phyloP scores from a whole-genome alignment of 2,888 invertebrate species.

The Cerastis leucographa region DNA sequence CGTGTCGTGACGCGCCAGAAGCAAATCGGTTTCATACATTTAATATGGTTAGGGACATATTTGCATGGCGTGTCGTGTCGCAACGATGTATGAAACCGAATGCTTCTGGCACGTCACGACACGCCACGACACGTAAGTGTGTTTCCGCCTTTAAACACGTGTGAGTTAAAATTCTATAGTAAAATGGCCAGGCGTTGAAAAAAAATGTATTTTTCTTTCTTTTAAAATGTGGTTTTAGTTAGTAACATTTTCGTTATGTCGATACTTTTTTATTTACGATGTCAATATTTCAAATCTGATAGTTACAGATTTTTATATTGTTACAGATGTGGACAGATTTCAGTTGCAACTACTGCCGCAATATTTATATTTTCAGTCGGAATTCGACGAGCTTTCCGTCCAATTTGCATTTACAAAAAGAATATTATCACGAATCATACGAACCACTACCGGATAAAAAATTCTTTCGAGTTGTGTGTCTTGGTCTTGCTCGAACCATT shows the following conservation, averaged over 20 bases:
- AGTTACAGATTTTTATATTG: slow-evolving; percentile 6
- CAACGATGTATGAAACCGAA: no score
- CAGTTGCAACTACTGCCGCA: slow-evolving; percentile 2
- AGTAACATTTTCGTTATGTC: neutral
- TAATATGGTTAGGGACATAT: no score
- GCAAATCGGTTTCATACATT: no score
- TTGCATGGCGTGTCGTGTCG: no score
- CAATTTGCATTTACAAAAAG: neutral
- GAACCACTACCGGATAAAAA: neutral
- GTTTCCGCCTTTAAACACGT: no score
- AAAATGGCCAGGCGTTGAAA: no score
- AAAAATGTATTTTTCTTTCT: no score
- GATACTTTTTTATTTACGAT: slow-evolving; percentile 26
- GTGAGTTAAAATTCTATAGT: no score
- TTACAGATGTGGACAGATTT: slow-evolving; percentile 4
- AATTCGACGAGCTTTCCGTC: neutral
- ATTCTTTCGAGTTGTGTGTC: neutral
- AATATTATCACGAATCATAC: neutral
- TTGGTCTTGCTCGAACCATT: neutral
- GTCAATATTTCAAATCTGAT: slow-evolving; percentile 28
- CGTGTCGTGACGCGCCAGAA: no score
- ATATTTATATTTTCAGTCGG: no score
- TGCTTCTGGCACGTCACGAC: no score
- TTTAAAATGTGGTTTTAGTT: neutral
- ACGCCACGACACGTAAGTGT: no score